Conservation (phyloP, 2,113 vertebrate genomes). For the Heptranchias perlo region DNA sequence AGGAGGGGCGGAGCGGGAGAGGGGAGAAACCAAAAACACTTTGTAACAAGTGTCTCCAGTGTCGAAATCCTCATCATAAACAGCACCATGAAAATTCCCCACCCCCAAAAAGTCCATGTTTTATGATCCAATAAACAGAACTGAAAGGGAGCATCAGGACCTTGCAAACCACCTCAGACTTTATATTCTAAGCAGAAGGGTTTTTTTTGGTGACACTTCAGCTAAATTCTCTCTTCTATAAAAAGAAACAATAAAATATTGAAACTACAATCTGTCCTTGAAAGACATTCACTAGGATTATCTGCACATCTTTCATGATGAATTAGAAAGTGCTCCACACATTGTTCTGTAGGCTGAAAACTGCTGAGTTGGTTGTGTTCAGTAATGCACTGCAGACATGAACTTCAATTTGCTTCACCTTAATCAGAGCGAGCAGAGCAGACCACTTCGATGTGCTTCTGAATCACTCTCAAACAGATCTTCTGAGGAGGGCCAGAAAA, state of each 20-base stretch:
- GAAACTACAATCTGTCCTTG: background rate
- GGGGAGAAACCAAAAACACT: background rate
- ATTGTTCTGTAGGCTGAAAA: background rate
- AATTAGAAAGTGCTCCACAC: background rate
- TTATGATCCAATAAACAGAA: background rate
- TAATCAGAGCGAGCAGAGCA: background rate
- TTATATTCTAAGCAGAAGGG: background rate
- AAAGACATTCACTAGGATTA: background rate
- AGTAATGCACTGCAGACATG: background rate
- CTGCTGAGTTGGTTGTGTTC: background rate
- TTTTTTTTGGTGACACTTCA: background rate
- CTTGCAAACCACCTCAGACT: background rate
- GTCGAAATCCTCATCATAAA: background rate
- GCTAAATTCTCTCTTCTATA: background rate
- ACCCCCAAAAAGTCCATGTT: background rate
- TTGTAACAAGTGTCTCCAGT: background rate
- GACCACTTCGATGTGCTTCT: background rate
- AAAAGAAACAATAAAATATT: background rate
- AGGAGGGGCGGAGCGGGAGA: background rate
- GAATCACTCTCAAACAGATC: background rate
- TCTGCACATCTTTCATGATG: background rate
- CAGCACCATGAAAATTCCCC: background rate
- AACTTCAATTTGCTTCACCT: background rate
- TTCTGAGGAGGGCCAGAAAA: background rate
- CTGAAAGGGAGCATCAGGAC: background rate